Evolutionary conservation across 2,797 vertebrate species (phyloP), one percentile per base, ranked within the genome.

Genomic region (Pangasius mekongensis): DNA sequence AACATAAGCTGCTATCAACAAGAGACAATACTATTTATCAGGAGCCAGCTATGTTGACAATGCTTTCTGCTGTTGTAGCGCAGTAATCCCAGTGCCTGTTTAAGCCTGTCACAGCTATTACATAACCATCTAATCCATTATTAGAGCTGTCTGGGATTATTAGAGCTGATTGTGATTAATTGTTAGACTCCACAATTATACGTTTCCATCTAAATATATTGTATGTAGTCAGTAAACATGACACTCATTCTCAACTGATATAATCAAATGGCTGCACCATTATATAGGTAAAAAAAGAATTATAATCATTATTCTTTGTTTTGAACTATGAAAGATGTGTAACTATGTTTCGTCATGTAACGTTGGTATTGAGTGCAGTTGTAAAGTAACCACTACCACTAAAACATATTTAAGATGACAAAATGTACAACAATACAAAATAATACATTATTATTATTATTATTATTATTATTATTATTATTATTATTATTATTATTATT

Each of bases 1-100:
- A 89, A 89, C 84, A 90, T 87, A 89, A 90, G 85, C 47, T 81
- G 69, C 80, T 86, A 47, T 87, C 84, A 88, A 64, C 86, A 88
- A 64, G 87, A 81, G 87, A 89, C 85, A 91, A 84, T 85, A 58
- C 47, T 82, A 30, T 81, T 85, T 87, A 43, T 58, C 39, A 86
- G 60, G 43, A 60, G 11, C 5, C 54, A 54, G 36, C 43, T 85
- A 62, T 54, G 58, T 69, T 80, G 76, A 56, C 30, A 87, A 69
- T 74, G 71, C 36, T 39, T 88, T 56, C 52, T 56, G 24, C 16
- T 78, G 16, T 14, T 78, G 10, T 22, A 52, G 30, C 30, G 33
- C 73, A 39, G 80, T 82, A 64, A 82, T 62, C 58, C 16, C 39
- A 82, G 18, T 49, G 60, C 27, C 43, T 52, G 5, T 9, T 67